Evolutionary conservation across 2,113 vertebrate genomes (phyloP).

Genomic region (Prunella fulvescens): DNA sequence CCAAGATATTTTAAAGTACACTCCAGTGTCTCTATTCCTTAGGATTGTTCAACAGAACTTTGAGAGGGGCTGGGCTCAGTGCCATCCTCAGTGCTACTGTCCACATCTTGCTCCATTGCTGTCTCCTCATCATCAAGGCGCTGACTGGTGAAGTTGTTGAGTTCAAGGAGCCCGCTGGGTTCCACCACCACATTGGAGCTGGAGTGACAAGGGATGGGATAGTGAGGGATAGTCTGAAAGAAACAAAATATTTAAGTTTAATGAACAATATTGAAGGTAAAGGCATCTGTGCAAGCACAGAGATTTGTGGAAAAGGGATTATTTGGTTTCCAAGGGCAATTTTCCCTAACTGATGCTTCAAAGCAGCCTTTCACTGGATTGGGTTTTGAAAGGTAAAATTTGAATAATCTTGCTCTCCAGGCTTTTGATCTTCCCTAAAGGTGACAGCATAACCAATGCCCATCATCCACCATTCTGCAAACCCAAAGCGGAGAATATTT

Average conservation of each 20-base stretch:
- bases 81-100: conserved; percentile 93
- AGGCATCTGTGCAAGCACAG: neutral
- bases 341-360: neutral
- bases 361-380: neutral
- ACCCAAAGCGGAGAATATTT: neutral
- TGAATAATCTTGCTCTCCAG: neutral
- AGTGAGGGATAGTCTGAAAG: conserved; percentile 94
- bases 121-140: conserved; percentile 91
- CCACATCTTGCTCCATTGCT: conserved; percentile 87
- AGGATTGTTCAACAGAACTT: conserved; percentile 77
- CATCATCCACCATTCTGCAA: neutral
- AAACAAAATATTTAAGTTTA: conserved; percentile 9
- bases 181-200: conserved; percentile 98
- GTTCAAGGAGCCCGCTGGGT: conserved; percentile 95
- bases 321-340: neutral
- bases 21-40: conserved; percentile 59
- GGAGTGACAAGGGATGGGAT: conserved; percentile 94
- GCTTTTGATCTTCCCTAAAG: neutral
- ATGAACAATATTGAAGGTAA: neutral
- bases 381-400: neutral
- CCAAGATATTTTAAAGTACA: conserved; percentile 71
- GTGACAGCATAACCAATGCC: neutral
- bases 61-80: conserved; percentile 79
- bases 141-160: conserved; percentile 98
- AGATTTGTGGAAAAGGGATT: neutral